Evolutionary conservation across 2,888 invertebrate species (phyloP), one percentile per base, ranked within the genome.

Genomic region (Habrosyne pyritoides): DNA sequence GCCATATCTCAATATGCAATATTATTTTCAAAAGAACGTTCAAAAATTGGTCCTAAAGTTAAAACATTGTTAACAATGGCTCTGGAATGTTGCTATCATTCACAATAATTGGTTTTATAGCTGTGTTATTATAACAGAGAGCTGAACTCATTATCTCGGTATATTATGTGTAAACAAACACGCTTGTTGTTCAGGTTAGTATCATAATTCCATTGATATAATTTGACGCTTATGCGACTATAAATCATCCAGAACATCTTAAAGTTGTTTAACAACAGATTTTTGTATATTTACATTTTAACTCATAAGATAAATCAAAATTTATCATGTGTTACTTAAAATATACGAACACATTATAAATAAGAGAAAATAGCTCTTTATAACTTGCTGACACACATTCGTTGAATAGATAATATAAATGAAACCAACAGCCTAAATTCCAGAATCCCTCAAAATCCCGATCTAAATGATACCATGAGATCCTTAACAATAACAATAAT

Each of bases 11-110:
- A 91, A 91, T 91, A 91, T 90, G 89, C 86, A 91, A 91, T 92
- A 91, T 90, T 91, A 91, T 91, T 92, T 90, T 91, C 89, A 89
- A 91, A 91, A 91, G 90, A 91, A 91, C 89, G 83, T 90, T 91
- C 86, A 91, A 92, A 92, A 92, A 91, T 91, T 91, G 91, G 91
- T 91, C 91, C 91, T 91, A 91, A 91, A 87, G 79, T 89, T 91
- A 91, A 91, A 91, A 91, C 89, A 89, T 89, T 88, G 86, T 90
- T 91, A 91, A 92, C 92, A 92, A 91, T 91, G 89, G 89, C 87
- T 90, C 90, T 92, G 92, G 92, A 92, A 92, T 92, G 92, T 92
- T 75, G 77, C 81, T 84, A 83, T 85, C 84, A 86, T 87, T 83
- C 85, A 82, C 77, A 83, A 82, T 80, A 76, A 75, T 81, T 79